Base-by-base conservation (phyloP, 2,797 vertebrate genomes). In the Danionella dracula region DNA sequence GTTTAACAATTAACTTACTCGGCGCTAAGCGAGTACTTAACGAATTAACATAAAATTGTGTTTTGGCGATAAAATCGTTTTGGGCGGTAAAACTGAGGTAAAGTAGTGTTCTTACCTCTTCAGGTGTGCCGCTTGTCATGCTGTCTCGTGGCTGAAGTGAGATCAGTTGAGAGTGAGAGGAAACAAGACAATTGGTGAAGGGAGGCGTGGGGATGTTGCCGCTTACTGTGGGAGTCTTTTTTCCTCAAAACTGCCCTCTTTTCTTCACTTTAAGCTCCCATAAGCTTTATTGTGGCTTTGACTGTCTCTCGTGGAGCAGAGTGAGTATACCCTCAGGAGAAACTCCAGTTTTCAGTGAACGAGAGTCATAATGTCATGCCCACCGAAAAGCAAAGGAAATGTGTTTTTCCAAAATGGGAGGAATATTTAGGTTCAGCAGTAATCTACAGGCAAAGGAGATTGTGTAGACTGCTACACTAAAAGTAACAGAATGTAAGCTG, bases 71-170 rank as follows among this genome's bases (percentile, higher is more conserved):
- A 27, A 27, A 3, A 27, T 3, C 23, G 6, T 27, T 27, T 27
- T 27, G 23, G 6, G 23, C 3, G 6, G 23, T 6, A 27, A 27
- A 3, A 21, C 27, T 13, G 10, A 42, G 4, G 23, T 21, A 3
- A 65, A 37, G 27, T 37, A 27, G 20, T 1, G 56, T 78, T 67
- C 88, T 81, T 94, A 98, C 96, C 96, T 97, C 87, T 16, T 88
- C 92, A 12, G 91, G 84, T 45, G 94, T 92, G 61, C 87, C 94
- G 76, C 92, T 91, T 78, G 95, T 96, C 96, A 99, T 99, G 87
- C 87, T 92, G 91, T 60, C 81, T 73, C 7, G 78, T 66, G 76
- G 66, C 73, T 79, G 79, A 75, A 50, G 70, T 82, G 78, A 70
- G 82, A 72, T 76, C 82, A 66, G 82, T 83, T 71, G 71, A n/a